Base-by-base conservation (phyloP, 2,888 invertebrate genomes). In the Taphrorychus bicolor region DNA sequence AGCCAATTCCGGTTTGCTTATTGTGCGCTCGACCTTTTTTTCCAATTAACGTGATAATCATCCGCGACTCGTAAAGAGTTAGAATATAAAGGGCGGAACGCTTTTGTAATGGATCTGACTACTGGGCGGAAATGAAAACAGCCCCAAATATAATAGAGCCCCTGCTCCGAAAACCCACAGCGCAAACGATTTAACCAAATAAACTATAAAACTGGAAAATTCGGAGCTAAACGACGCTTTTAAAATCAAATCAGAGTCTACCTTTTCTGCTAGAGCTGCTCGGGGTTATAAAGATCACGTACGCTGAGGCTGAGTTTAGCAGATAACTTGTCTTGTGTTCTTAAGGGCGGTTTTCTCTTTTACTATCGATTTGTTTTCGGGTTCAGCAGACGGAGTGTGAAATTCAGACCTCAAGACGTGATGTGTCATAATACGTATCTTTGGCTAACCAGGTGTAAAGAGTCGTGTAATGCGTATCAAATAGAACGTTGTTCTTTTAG, bases 221-320 rank as follows among this genome's bases (percentile, higher is more conserved):
- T 9, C 24, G 18, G 22, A 51, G 22, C 21, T 22, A 51, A 54
- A 54, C 17, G 24, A 14, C 54, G n/a, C 61, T 18, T 53, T 53
- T 41, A 53, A 54, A 54, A 54, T 54, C 40, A 42, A 52, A 61
- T 61, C 40, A 53, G 21, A 18, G 19, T 21, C 52, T 42, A 54
- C 17, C 24, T 23, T 59, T 22, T 24, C 42, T 42, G 54, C 32
- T 18, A 23, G 54, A 54, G 54, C 54, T 32, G 32, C 17, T 32
- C 17, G 7, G 40, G 11, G 32, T 65, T 59, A 59, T 62, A 65
- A 66, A 64, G 71, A 66, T 71, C 71, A 71, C 71, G 71, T 71
- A 69, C 66, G 45, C 45, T 4, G 7, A 4, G 52, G 23, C 66
- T 67, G 65, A 63, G 56, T 69, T 65, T 64, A 66, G 59, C 14